These are phyloP conservation scores for Mormyrus proboscirostris DNA, from an alignment of 2,797 vertebrate genomes.

Conservation along the genomic window DNA sequence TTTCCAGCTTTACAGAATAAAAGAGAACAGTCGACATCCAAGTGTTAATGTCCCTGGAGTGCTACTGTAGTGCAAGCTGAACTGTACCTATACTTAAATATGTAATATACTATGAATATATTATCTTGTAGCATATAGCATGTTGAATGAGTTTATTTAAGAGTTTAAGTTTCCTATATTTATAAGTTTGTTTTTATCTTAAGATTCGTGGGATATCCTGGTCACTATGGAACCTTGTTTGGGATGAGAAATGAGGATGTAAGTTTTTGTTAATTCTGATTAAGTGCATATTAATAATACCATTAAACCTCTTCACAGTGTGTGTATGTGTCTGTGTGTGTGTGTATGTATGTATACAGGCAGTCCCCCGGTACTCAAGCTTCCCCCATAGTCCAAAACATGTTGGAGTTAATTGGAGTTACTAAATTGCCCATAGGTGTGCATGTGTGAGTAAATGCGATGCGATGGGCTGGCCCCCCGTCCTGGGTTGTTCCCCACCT, in stretches of 20 bases:
- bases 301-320: neutral
- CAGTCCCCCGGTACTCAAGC: neutral
- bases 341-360: neutral
- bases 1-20: neutral
- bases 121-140: neutral
- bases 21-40: neutral
- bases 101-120: neutral
- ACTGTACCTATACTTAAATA: neutral
- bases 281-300: neutral
- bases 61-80: neutral
- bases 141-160: neutral
- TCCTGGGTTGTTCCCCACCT: too few relatives aligned
- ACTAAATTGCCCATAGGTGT: too few relatives aligned
- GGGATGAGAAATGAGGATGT: constrained; percentile 73
- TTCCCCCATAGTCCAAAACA: too few relatives aligned
- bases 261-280: constrained; percentile 39
- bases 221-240: constrained; percentile 68
- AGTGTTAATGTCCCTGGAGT: neutral
- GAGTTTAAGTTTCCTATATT: neutral
- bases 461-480: too few relatives aligned
- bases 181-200: constrained; percentile 12
- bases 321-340: neutral
- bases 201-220: constrained; percentile 70
- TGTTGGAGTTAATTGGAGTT: too few relatives aligned
- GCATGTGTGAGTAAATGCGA: too few relatives aligned